Conservation (phyloP, 1,140 invertebrate genomes). For the Hylyphantes graminicola region DNA sequence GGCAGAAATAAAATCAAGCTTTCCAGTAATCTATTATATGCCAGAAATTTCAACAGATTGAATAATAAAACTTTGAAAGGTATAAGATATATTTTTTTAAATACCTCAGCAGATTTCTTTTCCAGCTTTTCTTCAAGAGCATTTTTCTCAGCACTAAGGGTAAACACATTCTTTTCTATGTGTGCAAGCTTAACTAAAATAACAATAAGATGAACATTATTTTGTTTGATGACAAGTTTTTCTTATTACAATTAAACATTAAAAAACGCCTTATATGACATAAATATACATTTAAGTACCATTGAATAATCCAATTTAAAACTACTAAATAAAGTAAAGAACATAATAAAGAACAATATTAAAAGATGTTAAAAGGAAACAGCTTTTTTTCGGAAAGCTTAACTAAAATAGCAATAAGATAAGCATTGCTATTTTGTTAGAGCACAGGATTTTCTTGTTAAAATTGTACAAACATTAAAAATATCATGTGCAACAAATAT, state of each 20-base stretch:
- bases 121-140: constrained; percentile 51
- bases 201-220: not conserved
- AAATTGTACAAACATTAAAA: not conserved
- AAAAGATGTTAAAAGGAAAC: not conserved
- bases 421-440: not conserved
- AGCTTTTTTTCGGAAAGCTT: not conserved
- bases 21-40: too few relatives aligned
- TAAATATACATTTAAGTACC: not conserved
- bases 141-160: constrained; percentile 37
- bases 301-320: not conserved
- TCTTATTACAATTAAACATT: too few relatives aligned
- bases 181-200: constrained; percentile 29
- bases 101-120: constrained; percentile 16
- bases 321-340: not conserved
- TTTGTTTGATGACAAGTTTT: not conserved
- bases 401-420: constrained; percentile 17
- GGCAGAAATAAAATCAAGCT: too few relatives aligned
- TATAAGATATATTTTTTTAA: not conserved
- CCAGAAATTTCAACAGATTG: too few relatives aligned
- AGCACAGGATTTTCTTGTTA: not conserved
- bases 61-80: too few relatives aligned
- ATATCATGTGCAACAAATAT: not conserved
- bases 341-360: not conserved
- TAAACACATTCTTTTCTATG: constrained; percentile 39
- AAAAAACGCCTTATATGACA: not conserved